phyloP scores from a whole-genome alignment of 2,797 vertebrate genomes.

The Masticophis lateralis region DNA sequence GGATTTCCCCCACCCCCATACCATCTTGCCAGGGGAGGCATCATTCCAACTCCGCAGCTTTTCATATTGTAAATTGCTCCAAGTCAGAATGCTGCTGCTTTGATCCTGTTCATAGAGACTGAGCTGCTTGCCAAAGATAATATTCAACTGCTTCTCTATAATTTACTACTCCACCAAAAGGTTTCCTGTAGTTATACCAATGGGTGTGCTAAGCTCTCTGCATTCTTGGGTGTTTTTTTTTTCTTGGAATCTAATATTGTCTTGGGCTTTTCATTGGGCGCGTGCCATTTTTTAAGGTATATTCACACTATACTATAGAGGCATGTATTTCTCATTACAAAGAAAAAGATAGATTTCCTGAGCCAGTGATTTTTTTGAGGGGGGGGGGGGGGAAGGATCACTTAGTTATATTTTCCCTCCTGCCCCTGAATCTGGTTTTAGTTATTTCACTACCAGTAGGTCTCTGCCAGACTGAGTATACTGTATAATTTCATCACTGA shows the following conservation, averaged over 20 bases:
- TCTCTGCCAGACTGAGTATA: background rate
- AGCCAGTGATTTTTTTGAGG: background rate
- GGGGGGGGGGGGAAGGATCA: background rate
- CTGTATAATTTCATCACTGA: background rate
- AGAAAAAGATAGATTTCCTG: slow-evolving; percentile 14
- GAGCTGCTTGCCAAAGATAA: slow-evolving; percentile 63
- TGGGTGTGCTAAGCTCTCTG: slow-evolving; percentile 56
- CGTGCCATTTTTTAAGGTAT: slow-evolving; percentile 45
- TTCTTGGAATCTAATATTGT: slow-evolving; percentile 39
- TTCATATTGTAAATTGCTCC: slow-evolving; percentile 27
- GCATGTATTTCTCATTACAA: background rate
- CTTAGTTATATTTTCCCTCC: background rate
- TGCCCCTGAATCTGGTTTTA: slow-evolving; percentile 22
- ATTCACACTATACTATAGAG: slow-evolving; percentile 36
- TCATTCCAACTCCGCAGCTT: slow-evolving; percentile 43
- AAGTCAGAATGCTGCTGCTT: slow-evolving; percentile 29
- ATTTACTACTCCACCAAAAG: slow-evolving; percentile 58
- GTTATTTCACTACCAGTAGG: slow-evolving; percentile 7
- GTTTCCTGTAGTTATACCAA: slow-evolving; percentile 57
- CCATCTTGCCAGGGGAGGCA: slow-evolving; percentile 6
- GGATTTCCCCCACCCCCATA: background rate
- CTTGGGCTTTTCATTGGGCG: slow-evolving; percentile 51
- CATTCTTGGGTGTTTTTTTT: slow-evolving; percentile 46
- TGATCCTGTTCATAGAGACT: slow-evolving; percentile 52
- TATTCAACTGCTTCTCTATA: slow-evolving; percentile 56